Evolutionary conservation across 2,888 invertebrate species (phyloP).

Genomic region (Athetis lepigone): DNA sequence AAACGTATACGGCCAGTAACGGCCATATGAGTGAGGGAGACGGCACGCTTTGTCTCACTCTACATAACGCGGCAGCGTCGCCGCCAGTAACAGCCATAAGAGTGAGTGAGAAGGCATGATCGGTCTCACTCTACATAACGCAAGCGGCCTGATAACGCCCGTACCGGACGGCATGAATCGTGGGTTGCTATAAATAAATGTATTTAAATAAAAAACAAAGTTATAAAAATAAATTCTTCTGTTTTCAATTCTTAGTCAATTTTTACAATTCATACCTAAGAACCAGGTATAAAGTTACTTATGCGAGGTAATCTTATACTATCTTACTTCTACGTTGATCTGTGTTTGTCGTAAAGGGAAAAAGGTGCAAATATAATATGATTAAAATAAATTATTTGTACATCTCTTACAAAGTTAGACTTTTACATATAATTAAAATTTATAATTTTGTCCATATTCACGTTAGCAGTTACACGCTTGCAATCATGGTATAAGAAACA

Average conservation of each 20-base stretch:
- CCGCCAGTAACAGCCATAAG: too few species aligned
- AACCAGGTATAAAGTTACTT: background rate
- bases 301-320: conserved; percentile 28
- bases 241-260: conserved; percentile 27
- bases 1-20: too few species aligned
- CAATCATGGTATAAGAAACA: too few species aligned
- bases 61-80: too few species aligned
- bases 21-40: too few species aligned
- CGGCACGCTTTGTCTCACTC: too few species aligned
- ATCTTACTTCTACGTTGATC: conserved; percentile 12
- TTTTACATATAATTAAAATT: conserved; percentile 7
- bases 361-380: conserved; percentile 28
- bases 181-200: background rate
- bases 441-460: too few species aligned
- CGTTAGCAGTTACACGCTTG: too few species aligned
- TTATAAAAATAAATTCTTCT: conserved; percentile 21
- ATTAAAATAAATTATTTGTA: conserved; percentile 24
- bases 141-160: too few species aligned
- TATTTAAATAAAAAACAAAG: conserved; percentile 23
- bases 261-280: background rate
- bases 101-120: too few species aligned
- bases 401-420: background rate
- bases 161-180: too few species aligned
- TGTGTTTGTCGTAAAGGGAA: conserved; percentile 39
- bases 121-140: too few species aligned